Evolutionary conservation across 2,113 vertebrate species (phyloP).

Genomic region (Cololabis saira): DNA sequence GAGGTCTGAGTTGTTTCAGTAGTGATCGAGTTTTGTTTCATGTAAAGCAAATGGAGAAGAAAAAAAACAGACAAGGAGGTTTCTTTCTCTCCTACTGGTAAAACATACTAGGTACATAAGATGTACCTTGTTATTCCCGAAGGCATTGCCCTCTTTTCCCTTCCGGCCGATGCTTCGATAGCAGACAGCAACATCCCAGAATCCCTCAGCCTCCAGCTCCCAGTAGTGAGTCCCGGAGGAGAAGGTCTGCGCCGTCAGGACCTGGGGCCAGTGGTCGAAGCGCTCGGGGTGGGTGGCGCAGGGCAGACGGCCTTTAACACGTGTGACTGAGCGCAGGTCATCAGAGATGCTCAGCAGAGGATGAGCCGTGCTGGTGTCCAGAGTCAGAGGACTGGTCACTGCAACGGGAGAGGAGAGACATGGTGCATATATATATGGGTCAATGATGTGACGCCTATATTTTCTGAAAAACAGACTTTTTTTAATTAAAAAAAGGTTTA

Average conservation of each 20-base stretch:
- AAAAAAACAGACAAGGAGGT: no score
- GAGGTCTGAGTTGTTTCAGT: no score
- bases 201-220: conserved; percentile 79
- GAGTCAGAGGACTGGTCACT: conserved; percentile 73
- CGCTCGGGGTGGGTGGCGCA: conserved; percentile 66
- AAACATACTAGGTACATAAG: background rate
- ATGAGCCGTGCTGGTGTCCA: conserved; percentile 77
- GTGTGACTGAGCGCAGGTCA: conserved; percentile 66
- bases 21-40: no score
- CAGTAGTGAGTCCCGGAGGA: conserved; percentile 79
- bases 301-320: conserved; percentile 64
- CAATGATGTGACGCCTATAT: no score
- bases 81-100: no score
- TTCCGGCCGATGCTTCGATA: conserved; percentile 78
- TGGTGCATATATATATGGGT: no score
- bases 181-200: conserved; percentile 79
- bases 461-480: no score
- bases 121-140: conserved; percentile 79
- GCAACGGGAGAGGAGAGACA: background rate
- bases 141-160: conserved; percentile 74
- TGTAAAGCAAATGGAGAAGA: no score
- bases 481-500: no score
- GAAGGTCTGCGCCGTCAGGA: conserved; percentile 71
- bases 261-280: conserved; percentile 82
- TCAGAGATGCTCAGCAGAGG: conserved; percentile 76